Percentiles rank a stretch among this genome's conserved stretches.
Evolutionary conservation across 2,888 invertebrate species (phyloP).

Genomic region (Carpatolechia fugitivella): DNA sequence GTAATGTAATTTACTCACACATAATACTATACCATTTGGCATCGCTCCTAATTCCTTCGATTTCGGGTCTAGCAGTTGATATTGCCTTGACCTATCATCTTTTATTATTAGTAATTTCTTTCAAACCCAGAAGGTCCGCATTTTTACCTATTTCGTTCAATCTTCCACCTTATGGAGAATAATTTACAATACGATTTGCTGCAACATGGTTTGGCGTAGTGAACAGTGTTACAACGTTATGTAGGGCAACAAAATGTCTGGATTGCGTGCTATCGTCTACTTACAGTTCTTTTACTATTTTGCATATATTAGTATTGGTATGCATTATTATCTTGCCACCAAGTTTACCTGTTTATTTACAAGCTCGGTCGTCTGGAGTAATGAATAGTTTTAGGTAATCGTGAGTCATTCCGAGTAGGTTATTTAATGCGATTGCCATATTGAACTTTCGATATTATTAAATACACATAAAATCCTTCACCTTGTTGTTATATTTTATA

Average conservation of each 20-base stretch:
- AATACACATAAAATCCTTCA: too few species aligned
- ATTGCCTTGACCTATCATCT: slow-evolving; percentile 36
- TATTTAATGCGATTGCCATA: too few species aligned
- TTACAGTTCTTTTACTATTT: slow-evolving; percentile 69
- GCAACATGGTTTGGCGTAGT: neutral
- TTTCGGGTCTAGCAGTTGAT: slow-evolving; percentile 29
- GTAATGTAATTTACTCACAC: too few species aligned
- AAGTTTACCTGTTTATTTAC: slow-evolving; percentile 45
- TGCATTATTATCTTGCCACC: slow-evolving; percentile 47
- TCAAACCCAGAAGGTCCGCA: neutral
- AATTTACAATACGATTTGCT: neutral
- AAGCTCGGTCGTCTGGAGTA: slow-evolving; percentile 15
- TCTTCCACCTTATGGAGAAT: neutral
- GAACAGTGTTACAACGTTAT: slow-evolving; percentile 48
- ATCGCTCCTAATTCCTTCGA: slow-evolving; percentile 19
- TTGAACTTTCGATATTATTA: too few species aligned
- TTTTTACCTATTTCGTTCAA: neutral
- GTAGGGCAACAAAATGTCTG: slow-evolving; percentile 74
- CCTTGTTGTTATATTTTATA: too few species aligned
- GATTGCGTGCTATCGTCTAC: slow-evolving; percentile 69
- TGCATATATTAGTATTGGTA: slow-evolving; percentile 66
- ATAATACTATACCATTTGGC: too few species aligned
- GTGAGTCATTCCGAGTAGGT: neutral
- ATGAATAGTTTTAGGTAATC: slow-evolving; percentile 3
- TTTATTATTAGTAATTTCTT: slow-evolving; percentile 31